phyloP scores from a whole-genome alignment of 2,113 vertebrate genomes.

The Crocuta crocuta region DNA sequence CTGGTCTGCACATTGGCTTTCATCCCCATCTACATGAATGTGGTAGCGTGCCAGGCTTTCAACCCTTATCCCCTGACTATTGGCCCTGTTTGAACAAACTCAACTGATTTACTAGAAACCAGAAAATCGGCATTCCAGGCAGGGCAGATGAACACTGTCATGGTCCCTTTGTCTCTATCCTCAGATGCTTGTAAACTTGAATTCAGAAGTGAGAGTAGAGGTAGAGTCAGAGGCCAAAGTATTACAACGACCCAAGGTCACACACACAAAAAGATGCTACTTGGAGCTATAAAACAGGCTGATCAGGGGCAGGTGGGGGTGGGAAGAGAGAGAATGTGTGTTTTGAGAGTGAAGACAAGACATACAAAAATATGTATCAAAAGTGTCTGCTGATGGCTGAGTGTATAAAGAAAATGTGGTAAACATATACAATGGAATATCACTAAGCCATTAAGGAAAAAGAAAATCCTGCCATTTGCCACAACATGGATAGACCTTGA shows the following conservation, averaged over 20 bases:
- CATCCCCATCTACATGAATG: not conserved
- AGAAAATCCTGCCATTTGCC: not conserved
- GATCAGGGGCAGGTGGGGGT: not conserved
- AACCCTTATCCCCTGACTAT: not conserved
- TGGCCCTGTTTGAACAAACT: not conserved
- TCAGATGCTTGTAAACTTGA: not conserved
- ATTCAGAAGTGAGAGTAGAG: conserved; percentile 1
- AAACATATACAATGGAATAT: not conserved
- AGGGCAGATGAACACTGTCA: not conserved
- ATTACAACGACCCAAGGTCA: not conserved
- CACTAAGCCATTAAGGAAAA: not conserved
- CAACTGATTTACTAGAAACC: not conserved
- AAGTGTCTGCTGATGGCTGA: not conserved
- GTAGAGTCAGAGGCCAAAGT: not conserved
- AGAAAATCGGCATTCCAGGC: not conserved
- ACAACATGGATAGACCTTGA: not conserved
- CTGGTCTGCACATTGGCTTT: not conserved
- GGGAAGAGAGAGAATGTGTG: not conserved
- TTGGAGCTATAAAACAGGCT: not conserved
- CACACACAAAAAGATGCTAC: not conserved
- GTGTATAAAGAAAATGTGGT: not conserved
- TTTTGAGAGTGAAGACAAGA: not conserved
- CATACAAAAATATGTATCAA: not conserved
- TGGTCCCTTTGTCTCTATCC: not conserved
- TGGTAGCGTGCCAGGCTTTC: not conserved